Evolutionary conservation across 2,113 vertebrate genomes (phyloP), one percentile per base, ranked within the genome.

Genomic region (Muntiacus muntjak): DNA sequence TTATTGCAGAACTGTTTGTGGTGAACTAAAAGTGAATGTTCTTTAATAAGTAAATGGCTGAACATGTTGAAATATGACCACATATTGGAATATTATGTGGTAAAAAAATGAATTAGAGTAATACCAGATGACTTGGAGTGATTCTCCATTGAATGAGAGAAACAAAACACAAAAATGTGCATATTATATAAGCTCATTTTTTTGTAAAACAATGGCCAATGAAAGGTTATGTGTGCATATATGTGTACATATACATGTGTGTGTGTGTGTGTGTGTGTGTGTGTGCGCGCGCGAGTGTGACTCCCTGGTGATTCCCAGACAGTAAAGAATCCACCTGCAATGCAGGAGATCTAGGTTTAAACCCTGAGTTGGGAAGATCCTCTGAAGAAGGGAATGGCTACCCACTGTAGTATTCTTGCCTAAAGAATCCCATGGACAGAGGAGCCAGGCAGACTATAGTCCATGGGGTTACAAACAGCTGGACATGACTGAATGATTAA

Each of bases 51-150:
- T 25, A 21, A 86, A 93, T 60, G 52, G 7, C 33, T 86, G 52
- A 67, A 89, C 81, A 33, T 97, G 89, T 86, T 90, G 43, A 90
- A 95, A 90, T 82, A 83, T 11, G 86, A 47, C 54, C 55, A 62
- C 9, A 36, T 78, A 74, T 64, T 60, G 8, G 33, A 84, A 89
- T 89, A 62, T 26, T 78, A 50, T 25, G 13, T 26, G 58, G 19
- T 54, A 36, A 84, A 91, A 71, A 6, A 64, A 91, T 82, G 45
- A 79, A 45, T 71, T 60, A 86, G 21, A 71, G 87, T 47, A 74
- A 87, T 47, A 93, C 3, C 52, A 97, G 87, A 71, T 95, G 30
- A 87, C 45, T 89, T 40, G 87, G 67, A 90, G 47, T 82, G 87
- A 90, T 74, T 86, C 58, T 23, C 17, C 67, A 25, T 14, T 58